These are phyloP conservation scores for Myotis davidii DNA, from an alignment of 2,113 vertebrate genomes.

Conservation along the genomic window DNA sequence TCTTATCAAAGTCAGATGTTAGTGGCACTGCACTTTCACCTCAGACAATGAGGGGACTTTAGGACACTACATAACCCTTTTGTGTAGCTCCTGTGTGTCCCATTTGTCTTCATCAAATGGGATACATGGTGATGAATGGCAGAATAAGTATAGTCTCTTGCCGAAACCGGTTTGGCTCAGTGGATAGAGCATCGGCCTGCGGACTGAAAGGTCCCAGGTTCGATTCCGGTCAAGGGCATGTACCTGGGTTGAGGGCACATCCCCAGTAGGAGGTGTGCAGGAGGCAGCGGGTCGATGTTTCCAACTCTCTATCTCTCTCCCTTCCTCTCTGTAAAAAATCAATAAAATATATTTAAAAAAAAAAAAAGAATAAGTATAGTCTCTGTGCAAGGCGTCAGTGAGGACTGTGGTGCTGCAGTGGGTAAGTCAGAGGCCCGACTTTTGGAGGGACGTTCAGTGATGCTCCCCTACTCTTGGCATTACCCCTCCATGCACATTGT, in stretches of 20 bases:
- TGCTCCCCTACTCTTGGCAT: background rate
- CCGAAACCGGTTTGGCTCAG: too few species aligned
- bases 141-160: background rate
- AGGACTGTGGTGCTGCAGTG: background rate
- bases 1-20: background rate
- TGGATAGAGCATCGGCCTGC: too few species aligned
- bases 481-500: fast-evolving
- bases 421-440: background rate
- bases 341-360: too few species aligned
- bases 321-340: too few species aligned
- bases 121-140: background rate
- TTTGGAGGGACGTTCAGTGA: background rate
- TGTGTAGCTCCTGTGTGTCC: background rate
- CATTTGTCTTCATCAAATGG: background rate
- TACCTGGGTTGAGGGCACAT: too few species aligned
- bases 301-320: too few species aligned
- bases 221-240: too few species aligned
- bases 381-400: background rate
- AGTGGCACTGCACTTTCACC: background rate
- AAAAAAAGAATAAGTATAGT: background rate
- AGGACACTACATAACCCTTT: background rate
- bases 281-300: too few species aligned
- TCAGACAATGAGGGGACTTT: background rate
- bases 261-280: too few species aligned
- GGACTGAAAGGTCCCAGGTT: too few species aligned